Conservation (phyloP, 2,113 vertebrate species). For the Rhombomys opimus region DNA sequence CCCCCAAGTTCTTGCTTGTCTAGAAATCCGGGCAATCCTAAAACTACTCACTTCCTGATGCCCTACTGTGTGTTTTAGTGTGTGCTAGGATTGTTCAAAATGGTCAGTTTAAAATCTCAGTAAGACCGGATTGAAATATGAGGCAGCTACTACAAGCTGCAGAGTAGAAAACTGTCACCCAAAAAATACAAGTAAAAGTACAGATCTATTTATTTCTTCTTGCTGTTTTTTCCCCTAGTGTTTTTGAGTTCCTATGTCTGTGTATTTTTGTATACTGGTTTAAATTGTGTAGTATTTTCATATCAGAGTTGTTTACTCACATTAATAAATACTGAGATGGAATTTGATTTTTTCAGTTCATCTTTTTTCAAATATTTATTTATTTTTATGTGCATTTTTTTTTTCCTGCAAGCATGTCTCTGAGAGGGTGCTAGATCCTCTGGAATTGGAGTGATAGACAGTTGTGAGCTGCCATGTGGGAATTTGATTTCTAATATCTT, state of each 20-base stretch:
- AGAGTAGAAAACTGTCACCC: neutral
- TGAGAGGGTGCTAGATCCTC: too few species aligned
- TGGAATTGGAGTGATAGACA: too few species aligned
- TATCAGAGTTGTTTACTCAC: neutral
- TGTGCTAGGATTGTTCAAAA: neutral
- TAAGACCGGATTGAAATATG: neutral
- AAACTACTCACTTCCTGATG: too few species aligned
- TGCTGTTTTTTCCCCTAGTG: neutral
- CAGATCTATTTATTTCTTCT: neutral
- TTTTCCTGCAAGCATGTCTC: too few species aligned
- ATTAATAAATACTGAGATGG: neutral
- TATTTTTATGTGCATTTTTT: too few species aligned
- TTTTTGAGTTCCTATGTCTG: neutral
- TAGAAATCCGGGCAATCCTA: neutral
- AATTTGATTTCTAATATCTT: neutral
- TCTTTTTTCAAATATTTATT: too few species aligned
- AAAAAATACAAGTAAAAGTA: neutral
- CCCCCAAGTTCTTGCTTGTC: constrained; percentile 45
- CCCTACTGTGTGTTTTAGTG: neutral
- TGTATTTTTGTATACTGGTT: neutral
- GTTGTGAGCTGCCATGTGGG: too few species aligned
- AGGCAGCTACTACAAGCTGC: neutral
- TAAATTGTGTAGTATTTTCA: neutral
- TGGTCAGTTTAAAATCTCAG: neutral
- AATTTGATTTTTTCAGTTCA: neutral